These are phyloP conservation scores for Aegithalos caudatus DNA, from an alignment of 2,113 vertebrate species.

Conservation along the genomic window DNA sequence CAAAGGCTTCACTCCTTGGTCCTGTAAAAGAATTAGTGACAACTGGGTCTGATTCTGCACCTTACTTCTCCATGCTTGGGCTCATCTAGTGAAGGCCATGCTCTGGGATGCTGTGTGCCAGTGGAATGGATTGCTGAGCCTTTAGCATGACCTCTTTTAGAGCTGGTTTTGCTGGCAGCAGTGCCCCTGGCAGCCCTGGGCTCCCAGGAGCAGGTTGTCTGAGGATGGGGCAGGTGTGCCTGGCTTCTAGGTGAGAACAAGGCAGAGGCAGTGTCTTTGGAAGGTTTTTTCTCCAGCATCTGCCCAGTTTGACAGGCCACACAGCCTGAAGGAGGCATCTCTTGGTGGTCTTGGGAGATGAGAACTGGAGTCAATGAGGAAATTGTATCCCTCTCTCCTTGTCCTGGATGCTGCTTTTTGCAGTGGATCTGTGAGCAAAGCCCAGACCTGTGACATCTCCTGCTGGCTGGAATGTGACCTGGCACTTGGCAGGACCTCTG, in stretches of 20 bases:
- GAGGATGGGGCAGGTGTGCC: background rate
- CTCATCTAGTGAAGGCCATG: background rate
- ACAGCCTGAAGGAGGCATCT: background rate
- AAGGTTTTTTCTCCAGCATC: background rate
- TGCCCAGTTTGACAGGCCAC: background rate
- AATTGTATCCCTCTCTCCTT: fast-evolving
- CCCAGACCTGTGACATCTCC: fast-evolving
- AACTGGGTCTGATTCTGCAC: background rate
- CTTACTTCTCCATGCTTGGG: background rate
- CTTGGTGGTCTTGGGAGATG: background rate
- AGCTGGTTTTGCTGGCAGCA: background rate
- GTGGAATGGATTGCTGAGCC: background rate
- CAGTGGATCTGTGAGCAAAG: background rate
- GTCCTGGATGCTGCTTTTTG: fast-evolving
- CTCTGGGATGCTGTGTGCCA: background rate
- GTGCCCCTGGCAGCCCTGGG: background rate
- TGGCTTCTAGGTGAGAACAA: fast-evolving
- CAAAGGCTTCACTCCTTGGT: background rate
- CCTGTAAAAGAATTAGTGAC: background rate
- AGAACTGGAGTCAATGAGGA: background rate
- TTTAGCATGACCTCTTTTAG: background rate
- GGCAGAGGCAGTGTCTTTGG: background rate
- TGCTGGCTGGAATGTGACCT: background rate
- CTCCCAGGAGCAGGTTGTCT: fast-evolving
- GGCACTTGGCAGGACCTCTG: background rate